These are phyloP conservation scores for Gambusia holbrooki DNA, from an alignment of 2,113 vertebrate genomes.

Conservation along the genomic window DNA sequence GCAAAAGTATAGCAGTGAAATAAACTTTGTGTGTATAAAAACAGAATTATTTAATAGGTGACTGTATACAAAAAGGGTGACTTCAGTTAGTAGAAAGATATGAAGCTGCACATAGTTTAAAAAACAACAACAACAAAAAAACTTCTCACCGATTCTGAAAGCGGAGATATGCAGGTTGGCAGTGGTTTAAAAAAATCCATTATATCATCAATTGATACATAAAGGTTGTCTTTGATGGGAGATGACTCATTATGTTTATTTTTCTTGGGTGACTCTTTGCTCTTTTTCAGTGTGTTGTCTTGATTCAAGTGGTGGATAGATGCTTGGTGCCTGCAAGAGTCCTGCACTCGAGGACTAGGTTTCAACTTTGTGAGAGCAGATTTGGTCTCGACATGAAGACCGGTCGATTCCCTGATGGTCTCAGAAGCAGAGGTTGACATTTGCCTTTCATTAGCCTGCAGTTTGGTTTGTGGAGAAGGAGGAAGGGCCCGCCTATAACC, in stretches of 20 bases:
- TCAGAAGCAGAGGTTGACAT: conserved; percentile 1
- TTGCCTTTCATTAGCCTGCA: not conserved
- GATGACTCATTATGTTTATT: conserved; percentile 16
- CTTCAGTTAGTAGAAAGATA: not conserved
- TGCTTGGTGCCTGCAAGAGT: conserved; percentile 10
- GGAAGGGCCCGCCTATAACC: conserved; percentile 2
- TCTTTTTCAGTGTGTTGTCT: not conserved
- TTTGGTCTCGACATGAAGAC: not conserved
- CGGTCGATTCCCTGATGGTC: conserved; percentile 4
- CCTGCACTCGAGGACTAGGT: not conserved
- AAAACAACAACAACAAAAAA: not conserved
- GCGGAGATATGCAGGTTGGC: conserved; percentile 86
- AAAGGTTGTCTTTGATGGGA: not conserved
- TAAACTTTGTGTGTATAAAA: not conserved
- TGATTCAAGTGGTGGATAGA: conserved; percentile 10
- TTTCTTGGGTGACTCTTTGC: conserved; percentile 8
- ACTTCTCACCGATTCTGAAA: conserved; percentile 70
- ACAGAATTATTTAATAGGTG: not conserved
- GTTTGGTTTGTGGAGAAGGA: conserved; percentile 22
- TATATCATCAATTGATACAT: conserved; percentile 26
- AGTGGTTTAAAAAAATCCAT: conserved; percentile 82
- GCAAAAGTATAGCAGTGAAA: not conserved
- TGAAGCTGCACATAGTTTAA: not conserved
- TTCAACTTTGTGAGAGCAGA: conserved; percentile 8
- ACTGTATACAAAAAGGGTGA: not conserved